These are phyloP conservation scores for Cyclophora albipunctata DNA, from an alignment of 2,888 invertebrate species.

Conservation along the genomic window DNA sequence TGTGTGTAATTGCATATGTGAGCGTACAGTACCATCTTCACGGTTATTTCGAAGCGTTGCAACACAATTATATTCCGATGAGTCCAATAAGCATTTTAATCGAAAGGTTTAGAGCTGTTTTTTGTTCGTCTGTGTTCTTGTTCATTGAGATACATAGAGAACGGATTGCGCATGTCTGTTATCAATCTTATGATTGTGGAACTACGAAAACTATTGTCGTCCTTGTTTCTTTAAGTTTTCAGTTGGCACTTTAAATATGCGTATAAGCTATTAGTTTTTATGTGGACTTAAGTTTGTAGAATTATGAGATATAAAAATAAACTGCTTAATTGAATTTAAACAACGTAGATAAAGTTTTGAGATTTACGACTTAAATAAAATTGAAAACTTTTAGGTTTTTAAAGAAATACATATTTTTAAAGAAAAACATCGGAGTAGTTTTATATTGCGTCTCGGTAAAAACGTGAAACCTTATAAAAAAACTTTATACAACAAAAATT, in stretches of 20 bases:
- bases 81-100: conserved; percentile 34
- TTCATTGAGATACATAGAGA: conserved; percentile 40
- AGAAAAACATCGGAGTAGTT: too few species aligned
- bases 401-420: too few species aligned
- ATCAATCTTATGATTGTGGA: conserved; percentile 49
- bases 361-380: too few species aligned
- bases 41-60: conserved; percentile 39
- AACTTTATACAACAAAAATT: too few species aligned
- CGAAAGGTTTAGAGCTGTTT: conserved; percentile 31
- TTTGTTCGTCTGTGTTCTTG: conserved; percentile 31
- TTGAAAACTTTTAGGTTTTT: too few species aligned
- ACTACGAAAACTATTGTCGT: conserved; percentile 62
- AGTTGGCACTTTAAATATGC: background rate
- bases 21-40: conserved; percentile 46
- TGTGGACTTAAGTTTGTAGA: too few species aligned
- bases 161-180: conserved; percentile 63
- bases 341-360: too few species aligned
- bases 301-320: too few species aligned
- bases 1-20: conserved; percentile 32
- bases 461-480: too few species aligned
- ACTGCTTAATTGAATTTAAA: too few species aligned
- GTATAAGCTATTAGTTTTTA: too few species aligned
- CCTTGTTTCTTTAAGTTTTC: conserved; percentile 56
- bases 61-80: conserved; percentile 38
- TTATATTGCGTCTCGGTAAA: too few species aligned